A percentile compares a stretch with the other conserved stretches of the same genome.
phyloP scores from a whole-genome alignment of 2,888 invertebrate genomes.

The Caenorhabditis sinica region DNA sequence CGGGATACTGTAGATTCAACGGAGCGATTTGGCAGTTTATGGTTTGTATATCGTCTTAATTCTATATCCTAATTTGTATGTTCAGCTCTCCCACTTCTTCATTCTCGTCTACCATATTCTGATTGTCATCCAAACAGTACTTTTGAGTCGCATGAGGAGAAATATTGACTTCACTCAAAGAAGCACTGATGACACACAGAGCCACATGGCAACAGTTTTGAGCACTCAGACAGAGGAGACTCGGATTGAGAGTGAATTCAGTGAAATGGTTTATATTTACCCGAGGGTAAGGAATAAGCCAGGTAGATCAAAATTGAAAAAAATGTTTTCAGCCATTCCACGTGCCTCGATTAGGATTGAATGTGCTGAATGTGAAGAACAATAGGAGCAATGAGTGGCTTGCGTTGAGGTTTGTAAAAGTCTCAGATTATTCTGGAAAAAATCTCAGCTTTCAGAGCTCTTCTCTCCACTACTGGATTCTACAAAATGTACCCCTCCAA shows the following conservation, averaged over 20 bases:
- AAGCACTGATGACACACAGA: slow-evolving; percentile 10
- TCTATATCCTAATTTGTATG: neutral
- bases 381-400: slow-evolving; percentile 55
- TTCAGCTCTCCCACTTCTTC: slow-evolving; percentile 45
- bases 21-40: slow-evolving; percentile 47
- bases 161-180: slow-evolving; percentile 1
- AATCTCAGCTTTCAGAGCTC: slow-evolving; percentile 18
- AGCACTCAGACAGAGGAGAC: slow-evolving; percentile 43
- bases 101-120: slow-evolving; percentile 50
- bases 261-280: slow-evolving; percentile 47
- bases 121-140: slow-evolving; percentile 29
- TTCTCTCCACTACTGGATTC: slow-evolving; percentile 62
- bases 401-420: slow-evolving; percentile 27
- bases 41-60: neutral
- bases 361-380: slow-evolving; percentile 47
- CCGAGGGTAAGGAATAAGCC: slow-evolving; percentile 30
- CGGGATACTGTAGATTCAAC: slow-evolving; percentile 42
- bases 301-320: neutral
- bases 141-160: slow-evolving; percentile 16
- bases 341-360: slow-evolving; percentile 40
- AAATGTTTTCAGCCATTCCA: slow-evolving; percentile 56
- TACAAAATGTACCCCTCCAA: slow-evolving; percentile 62
- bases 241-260: slow-evolving; percentile 49
- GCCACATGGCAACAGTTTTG: slow-evolving; percentile 38
- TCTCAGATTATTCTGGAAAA: neutral